Evolutionary conservation across 1,140 invertebrate genomes (phyloP), one percentile per base, ranked within the genome.

Genomic region (Periplaneta americana): DNA sequence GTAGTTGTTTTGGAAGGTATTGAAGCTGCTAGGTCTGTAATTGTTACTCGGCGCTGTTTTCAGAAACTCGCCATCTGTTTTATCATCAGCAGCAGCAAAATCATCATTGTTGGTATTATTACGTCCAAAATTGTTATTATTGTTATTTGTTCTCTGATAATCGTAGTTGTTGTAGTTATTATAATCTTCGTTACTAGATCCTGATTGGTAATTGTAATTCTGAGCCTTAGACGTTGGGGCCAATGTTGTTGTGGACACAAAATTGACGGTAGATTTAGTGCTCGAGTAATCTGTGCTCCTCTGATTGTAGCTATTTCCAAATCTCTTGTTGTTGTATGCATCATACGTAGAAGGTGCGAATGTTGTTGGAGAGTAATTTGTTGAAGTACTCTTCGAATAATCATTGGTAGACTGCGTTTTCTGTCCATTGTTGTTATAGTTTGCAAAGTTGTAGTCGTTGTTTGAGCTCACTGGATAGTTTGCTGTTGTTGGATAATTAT

Each of bases 41-140:
- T 82, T 82, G 33, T 34, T 82, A 66, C 82, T 82, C 11, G 48
- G 82, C 9, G 82, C 82, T 15, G 82, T 80, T 74, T 80, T 82
- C 74, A 82, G 39, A 31, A 75, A 80, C 34, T 82, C 82, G 13
- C n/a, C 75, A 33, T 80, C 32, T 17, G 8, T 36, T 22, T 81
- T 48, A 8, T 66, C 48, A 66, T 66, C 48, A n/a, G 48, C 48
- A 9, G 15, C 11, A 11, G 22, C 48, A 6, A n/a, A n/a, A 6
- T 66, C 48, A 66, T 11, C 48, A n/a, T 22, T 28, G 10, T 28
- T 28, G 6, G 48, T n/a, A 28, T 28, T 66, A n/a, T 66, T 66
- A 66, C 11, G 48, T 0, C 48, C 48, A 66, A 28, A 66, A n/a
- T n/a, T n/a, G n/a, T n/a, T n/a, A n/a, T n/a, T n/a, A n/a, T 48